phyloP scores from a whole-genome alignment of 1,140 invertebrate genomes.

The Apis mellifera region DNA sequence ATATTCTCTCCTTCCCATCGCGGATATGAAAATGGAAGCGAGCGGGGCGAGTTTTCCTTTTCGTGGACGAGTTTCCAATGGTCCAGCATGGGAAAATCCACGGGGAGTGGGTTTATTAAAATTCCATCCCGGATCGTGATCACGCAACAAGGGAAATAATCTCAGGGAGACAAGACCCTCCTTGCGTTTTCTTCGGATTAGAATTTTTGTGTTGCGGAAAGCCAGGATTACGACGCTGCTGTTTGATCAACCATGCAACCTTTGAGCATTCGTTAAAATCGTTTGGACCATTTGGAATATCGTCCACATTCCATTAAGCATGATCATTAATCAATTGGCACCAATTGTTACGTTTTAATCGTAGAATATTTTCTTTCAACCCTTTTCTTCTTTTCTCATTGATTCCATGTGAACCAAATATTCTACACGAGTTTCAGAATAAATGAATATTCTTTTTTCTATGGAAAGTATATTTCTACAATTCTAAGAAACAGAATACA shows the following conservation, averaged over 20 bases:
- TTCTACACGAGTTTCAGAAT: too few relatives aligned
- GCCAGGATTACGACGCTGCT: not conserved
- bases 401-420: too few relatives aligned
- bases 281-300: not conserved
- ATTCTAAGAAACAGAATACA: too few relatives aligned
- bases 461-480: too few relatives aligned
- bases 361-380: too few relatives aligned
- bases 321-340: not conserved
- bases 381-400: too few relatives aligned
- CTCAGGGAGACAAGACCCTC: slow-evolving; percentile 46
- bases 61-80: slow-evolving; percentile 36
- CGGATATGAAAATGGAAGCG: slow-evolving; percentile 25
- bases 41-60: slow-evolving; percentile 5
- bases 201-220: not conserved
- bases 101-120: slow-evolving; percentile 61
- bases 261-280: not conserved
- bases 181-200: slow-evolving; percentile 30
- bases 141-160: slow-evolving; percentile 63
- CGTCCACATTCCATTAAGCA: not conserved
- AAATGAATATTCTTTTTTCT: too few relatives aligned
- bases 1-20: slow-evolving; percentile 31
- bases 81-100: slow-evolving; percentile 62
- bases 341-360: not conserved
- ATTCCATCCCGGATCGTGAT: slow-evolving; percentile 62
- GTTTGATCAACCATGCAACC: not conserved